Percentiles rank a stretch among this genome's conserved stretches.
These are phyloP conservation scores for Brachionus plicatilis DNA, from an alignment of 1,140 invertebrate genomes.

Conservation along the genomic window DNA sequence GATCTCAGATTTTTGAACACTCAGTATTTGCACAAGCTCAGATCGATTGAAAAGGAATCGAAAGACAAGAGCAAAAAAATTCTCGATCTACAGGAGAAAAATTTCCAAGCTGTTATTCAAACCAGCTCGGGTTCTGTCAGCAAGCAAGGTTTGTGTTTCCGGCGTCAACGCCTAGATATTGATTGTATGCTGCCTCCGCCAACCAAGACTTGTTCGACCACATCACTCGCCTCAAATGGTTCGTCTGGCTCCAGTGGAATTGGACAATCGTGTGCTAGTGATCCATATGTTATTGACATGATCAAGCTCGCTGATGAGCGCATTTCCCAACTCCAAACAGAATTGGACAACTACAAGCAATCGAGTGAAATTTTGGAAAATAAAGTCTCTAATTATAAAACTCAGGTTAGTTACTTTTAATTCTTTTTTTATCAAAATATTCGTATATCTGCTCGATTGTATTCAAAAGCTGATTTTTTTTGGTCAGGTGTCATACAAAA, in stretches of 20 bases:
- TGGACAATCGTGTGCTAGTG: conserved; percentile 45
- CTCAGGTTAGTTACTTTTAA: conserved; percentile 48
- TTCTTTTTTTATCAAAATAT: background rate
- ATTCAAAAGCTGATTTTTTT: too few relatives aligned
- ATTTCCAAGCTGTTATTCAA: conserved; percentile 58
- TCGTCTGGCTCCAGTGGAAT: background rate
- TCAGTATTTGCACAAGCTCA: conserved; percentile 60
- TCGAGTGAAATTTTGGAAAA: conserved; percentile 49
- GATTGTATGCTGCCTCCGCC: conserved; percentile 48
- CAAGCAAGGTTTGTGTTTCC: conserved; percentile 48
- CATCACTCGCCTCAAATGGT: background rate
- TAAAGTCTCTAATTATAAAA: conserved; percentile 50
- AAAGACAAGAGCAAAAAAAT: conserved; percentile 61
- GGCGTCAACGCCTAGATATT: conserved; percentile 54
- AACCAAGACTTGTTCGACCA: conserved; percentile 41
- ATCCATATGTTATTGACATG: conserved; percentile 54
- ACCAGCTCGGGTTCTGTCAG: conserved; percentile 48
- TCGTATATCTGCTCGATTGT: too few relatives aligned
- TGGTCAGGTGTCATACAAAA: too few relatives aligned
- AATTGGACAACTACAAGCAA: conserved; percentile 45
- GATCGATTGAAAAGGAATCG: conserved; percentile 59
- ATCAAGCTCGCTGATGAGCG: conserved; percentile 52
- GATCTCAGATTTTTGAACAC: conserved; percentile 61
- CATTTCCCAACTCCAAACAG: conserved; percentile 48
- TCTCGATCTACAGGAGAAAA: conserved; percentile 61